phyloP scores from a whole-genome alignment of 1,140 invertebrate species.

The Drosophila busckii region DNA sequence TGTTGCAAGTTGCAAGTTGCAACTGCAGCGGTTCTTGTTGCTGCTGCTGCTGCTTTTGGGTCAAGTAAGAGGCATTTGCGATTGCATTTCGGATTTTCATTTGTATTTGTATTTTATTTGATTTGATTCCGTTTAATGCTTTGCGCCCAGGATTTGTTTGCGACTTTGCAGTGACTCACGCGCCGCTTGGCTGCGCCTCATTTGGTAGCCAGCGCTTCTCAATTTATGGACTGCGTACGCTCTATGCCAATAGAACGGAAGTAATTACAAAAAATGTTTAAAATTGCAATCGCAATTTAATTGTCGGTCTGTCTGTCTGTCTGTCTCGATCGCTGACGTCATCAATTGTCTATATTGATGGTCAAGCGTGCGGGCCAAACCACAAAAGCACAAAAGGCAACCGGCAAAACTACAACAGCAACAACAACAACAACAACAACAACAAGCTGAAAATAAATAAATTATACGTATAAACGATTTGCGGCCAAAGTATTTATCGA shows the following conservation, averaged over 20 bases:
- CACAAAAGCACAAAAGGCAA: conserved; percentile 38
- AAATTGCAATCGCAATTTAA: conserved; percentile 64
- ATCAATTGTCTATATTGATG: conserved; percentile 38
- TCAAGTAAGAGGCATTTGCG: conserved; percentile 69
- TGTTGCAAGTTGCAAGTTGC: conserved; percentile 29
- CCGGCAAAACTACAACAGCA: conserved; percentile 13
- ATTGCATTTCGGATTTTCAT: conserved; percentile 44
- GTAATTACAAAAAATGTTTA: conserved; percentile 69
- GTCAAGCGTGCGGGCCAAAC: conserved; percentile 21
- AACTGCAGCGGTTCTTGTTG: conserved; percentile 15
- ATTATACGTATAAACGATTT: conserved; percentile 57
- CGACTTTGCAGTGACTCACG: too few relatives aligned
- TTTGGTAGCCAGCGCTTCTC: conserved; percentile 24
- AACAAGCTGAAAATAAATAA: conserved; percentile 21
- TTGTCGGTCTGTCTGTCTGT: conserved; percentile 35
- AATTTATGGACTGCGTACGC: too few relatives aligned
- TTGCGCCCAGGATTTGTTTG: conserved; percentile 45
- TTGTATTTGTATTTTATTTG: conserved; percentile 4
- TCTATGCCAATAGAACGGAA: conserved; percentile 48
- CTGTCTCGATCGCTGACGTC: conserved; percentile 64
- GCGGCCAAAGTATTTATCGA: conserved; percentile 68
- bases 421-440: conserved; percentile 10
- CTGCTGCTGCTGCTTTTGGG: conserved; percentile 48
- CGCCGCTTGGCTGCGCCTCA: too few relatives aligned
- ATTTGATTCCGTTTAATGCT: conserved; percentile 1